Base-by-base conservation (phyloP, 2,888 invertebrate genomes). In the Hymenopus coronatus region DNA sequence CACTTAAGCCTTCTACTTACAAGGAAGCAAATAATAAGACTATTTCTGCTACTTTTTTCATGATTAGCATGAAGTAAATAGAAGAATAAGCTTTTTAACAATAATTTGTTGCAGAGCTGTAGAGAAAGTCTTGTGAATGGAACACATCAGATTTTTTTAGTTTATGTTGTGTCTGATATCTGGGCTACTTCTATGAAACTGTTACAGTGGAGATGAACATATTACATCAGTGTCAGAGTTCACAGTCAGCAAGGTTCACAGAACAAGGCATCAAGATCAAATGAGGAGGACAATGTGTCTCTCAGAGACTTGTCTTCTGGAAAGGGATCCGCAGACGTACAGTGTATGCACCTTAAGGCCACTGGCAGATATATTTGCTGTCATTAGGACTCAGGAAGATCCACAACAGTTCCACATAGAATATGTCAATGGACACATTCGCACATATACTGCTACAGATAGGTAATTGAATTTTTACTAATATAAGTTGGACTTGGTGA, bases 151-250 rank as follows among this genome's bases (percentile, higher is more conserved):
- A n/a, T n/a, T n/a, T n/a, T n/a, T n/a, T n/a, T n/a, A n/a, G n/a
- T n/a, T n/a, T n/a, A n/a, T n/a, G n/a, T n/a, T 83, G 2, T 82
- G n/a, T 27, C 27, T 82, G 3, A 86, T 46, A 27, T 40, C 28
- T 81, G 82, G 54, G 46, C 14, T 12, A 46, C 14, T 1, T 4
- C 0, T 54, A 4, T 54, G 54, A 14, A 54, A 54, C 25, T 88
- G 85, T 94, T 96, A 90, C 93, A 99, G 99, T 92, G 97, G 96
- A 20, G 99, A 99, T 94, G 98, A 98, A 93, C 97, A 97, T 92
- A 96, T 99, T 92, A 99, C 99, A 4, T 99, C 99, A 0, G 96
- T 99, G 90, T 97, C 98, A 27, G 99, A 99, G 94, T 99, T 99
- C 93, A 96, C 96, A 90, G 98, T 99, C 6, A 98, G 99, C 93